Evolutionary conservation across 2,888 invertebrate genomes (phyloP).

Genomic region (Smittia aterrima): DNA sequence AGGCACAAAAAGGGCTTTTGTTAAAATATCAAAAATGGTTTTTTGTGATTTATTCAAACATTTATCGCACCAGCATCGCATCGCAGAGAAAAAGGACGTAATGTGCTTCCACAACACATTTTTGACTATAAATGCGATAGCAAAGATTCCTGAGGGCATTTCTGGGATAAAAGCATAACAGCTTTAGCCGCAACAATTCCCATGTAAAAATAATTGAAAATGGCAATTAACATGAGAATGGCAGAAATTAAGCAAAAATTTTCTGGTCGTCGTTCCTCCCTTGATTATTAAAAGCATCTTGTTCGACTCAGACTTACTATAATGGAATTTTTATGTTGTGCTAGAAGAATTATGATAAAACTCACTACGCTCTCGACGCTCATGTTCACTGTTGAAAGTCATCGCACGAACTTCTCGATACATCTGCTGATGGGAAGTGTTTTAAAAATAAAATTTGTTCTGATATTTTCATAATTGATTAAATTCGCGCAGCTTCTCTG

Average conservation of each 20-base stretch:
- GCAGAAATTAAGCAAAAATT: constrained; percentile 12
- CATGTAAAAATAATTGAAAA: constrained; percentile 36
- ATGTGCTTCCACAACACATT: background rate
- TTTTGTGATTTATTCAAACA: constrained; percentile 4
- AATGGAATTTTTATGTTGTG: constrained; percentile 30
- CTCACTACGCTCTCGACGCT: background rate
- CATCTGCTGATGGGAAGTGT: background rate
- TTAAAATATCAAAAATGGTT: background rate
- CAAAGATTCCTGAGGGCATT: background rate
- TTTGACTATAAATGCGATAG: background rate
- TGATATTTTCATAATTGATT: background rate
- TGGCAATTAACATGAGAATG: constrained; percentile 30
- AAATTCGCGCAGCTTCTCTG: background rate
- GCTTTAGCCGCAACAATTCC: background rate
- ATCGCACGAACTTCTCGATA: background rate
- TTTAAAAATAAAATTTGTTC: background rate
- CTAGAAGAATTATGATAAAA: constrained; percentile 27
- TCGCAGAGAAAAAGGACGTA: background rate
- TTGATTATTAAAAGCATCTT: constrained; percentile 11
- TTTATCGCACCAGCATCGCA: background rate
- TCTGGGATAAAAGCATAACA: background rate
- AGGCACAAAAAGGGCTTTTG: background rate
- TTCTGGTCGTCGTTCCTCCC: background rate
- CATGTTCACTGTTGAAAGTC: background rate
- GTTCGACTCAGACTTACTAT: background rate